phyloP scores from a whole-genome alignment of 2,113 vertebrate genomes.

The Carettochelys insculpta region DNA sequence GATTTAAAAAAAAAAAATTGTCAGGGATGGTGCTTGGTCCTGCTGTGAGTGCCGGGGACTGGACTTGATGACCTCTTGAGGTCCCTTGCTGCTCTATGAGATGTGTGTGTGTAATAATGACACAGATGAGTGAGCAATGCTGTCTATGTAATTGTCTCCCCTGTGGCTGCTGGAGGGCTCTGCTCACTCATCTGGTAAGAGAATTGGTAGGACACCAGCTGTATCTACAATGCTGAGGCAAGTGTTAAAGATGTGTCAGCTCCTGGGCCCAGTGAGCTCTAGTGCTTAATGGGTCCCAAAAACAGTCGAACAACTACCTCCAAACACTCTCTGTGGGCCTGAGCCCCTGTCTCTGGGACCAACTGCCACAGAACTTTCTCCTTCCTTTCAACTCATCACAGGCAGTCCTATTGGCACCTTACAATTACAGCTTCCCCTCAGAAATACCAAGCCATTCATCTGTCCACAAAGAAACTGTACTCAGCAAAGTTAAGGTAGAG shows the following conservation, averaged over 20 bases:
- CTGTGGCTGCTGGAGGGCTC: no score
- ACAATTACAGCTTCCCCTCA: neutral
- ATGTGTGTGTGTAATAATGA: no score
- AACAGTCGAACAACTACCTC: neutral
- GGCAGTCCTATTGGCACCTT: neutral
- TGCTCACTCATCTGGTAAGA: no score
- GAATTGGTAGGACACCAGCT: no score
- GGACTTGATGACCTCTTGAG: no score
- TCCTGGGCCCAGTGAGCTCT: neutral
- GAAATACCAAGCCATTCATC: neutral
- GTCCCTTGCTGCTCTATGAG: no score
- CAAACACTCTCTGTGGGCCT: neutral
- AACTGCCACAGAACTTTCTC: accelerated
- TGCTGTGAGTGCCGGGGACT: no score
- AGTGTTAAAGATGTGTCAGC: neutral
- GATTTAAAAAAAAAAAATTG: no score
- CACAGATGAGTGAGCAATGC: no score
- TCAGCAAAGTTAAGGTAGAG: slow-evolving; percentile 47
- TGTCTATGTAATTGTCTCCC: no score
- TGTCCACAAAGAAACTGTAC: neutral
- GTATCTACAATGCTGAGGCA: no score
- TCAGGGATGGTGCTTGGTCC: no score
- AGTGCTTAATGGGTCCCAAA: neutral
- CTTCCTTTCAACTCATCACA: accelerated
- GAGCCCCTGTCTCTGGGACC: neutral